Base-by-base conservation (phyloP, 2,888 invertebrate species). In the Dusona sp. region DNA sequence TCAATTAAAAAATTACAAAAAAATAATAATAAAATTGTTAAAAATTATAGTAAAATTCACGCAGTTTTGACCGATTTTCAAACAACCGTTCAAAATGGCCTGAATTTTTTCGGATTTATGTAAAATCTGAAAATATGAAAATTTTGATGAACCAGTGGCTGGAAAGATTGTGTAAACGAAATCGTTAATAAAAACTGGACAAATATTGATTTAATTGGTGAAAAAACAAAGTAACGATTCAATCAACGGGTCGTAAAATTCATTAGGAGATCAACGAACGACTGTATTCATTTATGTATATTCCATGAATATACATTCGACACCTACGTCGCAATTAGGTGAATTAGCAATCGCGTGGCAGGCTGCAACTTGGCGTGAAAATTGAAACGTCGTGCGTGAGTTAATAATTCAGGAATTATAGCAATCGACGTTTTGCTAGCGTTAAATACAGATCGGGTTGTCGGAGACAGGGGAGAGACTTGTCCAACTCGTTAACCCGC, bases 351-450 rank as follows among this genome's bases (percentile, higher is more conserved):
- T 57, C 74, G 73, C 70, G 54, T 61, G 61, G 45, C 48, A 33
- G 38, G 16, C 22, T 16, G 33, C 16, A 42, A 22, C 33, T 48
- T 22, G 25, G 77, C 68, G 77, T 83, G 70, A 77, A 77, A 77
- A 81, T 65, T 51, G 67, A 81, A 81, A 77, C 70, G 68, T 70
- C 75, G 51, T 33, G 57, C 64, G 48, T 61, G 77, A 51, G 77
- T 64, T 83, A 64, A 83, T 83, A 72, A 64, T 77, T 36, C 36
- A 48, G 61, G 64, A 36, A 48, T 77, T 61, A 72, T 72, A n/a
- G 70, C 45, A 70, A 54, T 77, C 77, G 77, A 83, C 38, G 70
- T 77, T 77, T 83, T 61, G 70, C 61, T 61, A 65, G 65, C 4
- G 36, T 25, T 11, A 25, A 36, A 57, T 22, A 42, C 25, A 19